These are phyloP conservation scores for Stegophylla sp. DNA, from an alignment of 2,888 invertebrate species.

Conservation along the genomic window DNA sequence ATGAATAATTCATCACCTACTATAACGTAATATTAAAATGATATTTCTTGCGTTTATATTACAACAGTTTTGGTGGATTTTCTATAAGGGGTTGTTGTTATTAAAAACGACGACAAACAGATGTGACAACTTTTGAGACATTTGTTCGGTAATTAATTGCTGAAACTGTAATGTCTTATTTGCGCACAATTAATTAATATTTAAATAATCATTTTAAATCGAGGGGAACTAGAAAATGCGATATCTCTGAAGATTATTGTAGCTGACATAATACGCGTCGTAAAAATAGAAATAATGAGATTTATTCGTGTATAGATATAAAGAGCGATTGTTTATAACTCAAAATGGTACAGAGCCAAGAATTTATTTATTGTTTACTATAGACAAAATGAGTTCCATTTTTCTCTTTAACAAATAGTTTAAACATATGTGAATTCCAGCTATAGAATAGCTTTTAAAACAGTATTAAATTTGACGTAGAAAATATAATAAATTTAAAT, in stretches of 20 bases:
- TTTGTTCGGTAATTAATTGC: slow-evolving; percentile 45
- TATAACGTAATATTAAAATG: slow-evolving; percentile 19
- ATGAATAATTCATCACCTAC: slow-evolving; percentile 45
- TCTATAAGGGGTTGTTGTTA: slow-evolving; percentile 17
- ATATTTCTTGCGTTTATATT: slow-evolving; percentile 7
- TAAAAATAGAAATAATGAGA: slow-evolving; percentile 45
- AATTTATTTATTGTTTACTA: slow-evolving; percentile 4
- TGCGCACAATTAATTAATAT: slow-evolving; percentile 24
- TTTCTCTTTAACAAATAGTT: background rate
- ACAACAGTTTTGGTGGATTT: slow-evolving; percentile 13
- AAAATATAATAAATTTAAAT: no score
- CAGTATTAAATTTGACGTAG: no score
- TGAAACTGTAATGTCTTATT: slow-evolving; percentile 11
- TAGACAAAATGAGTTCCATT: slow-evolving; percentile 28
- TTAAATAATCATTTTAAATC: slow-evolving; percentile 42
- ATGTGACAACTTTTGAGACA: slow-evolving; percentile 41
- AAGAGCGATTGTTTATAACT: background rate
- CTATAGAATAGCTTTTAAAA: no score
- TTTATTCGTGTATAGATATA: slow-evolving; percentile 3
- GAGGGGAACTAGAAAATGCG: slow-evolving; percentile 4
- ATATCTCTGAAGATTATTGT: background rate
- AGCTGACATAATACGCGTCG: no score
- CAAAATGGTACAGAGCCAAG: slow-evolving; percentile 32
- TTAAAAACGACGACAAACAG: slow-evolving; percentile 48
- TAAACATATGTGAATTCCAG: background rate